Evolutionary conservation across 2,888 invertebrate species (phyloP), one percentile per base, ranked within the genome.

Genomic region (Conistra vaccinii): DNA sequence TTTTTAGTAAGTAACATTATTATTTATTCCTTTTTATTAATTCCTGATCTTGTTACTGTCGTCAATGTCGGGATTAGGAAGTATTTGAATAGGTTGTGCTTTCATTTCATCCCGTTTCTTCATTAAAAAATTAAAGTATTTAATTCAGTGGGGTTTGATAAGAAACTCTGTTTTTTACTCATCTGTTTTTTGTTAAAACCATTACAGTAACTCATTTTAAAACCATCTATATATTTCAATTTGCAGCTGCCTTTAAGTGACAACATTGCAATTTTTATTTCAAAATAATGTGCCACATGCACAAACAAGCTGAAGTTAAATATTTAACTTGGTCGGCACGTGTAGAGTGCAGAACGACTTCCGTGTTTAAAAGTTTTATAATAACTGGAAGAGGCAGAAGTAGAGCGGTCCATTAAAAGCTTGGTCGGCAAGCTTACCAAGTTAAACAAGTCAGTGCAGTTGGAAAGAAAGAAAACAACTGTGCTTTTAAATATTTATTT

Each of bases 381-480:
- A 83, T 83, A 80, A 72, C 57, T 55, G 35, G 26, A 78, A 53
- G 39, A 53, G 60, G 61, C 48, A 53, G n/a, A 70, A 83, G 26
- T 55, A 39, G 72, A 63, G 58, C 55, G 80, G 26, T 61, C 57
- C 80, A 69, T 73, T 81, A 81, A 83, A 79, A 72, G 80, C 83
- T 65, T 71, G 71, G 58, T 63, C 42, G 20, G 48, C 35, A 42
- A 66, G 42, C 48, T 65, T 29, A 3, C 14, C 17, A 69, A 81
- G 65, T 69, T 53, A 65, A 61, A 53, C 32, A 51, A 71, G 48
- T 55, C 53, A 60, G 32, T 71, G 35, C 45, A 68, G 29, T 71
- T 68, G 35, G 2, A 67, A 60, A n/a, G 1, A 45, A 48, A 55
- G 0, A 32, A 61, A 26, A 42, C 60, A 45, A 51, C 7, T n/a